phyloP scores from a whole-genome alignment of 2,113 vertebrate species.

The Chaenogobius annularis region DNA sequence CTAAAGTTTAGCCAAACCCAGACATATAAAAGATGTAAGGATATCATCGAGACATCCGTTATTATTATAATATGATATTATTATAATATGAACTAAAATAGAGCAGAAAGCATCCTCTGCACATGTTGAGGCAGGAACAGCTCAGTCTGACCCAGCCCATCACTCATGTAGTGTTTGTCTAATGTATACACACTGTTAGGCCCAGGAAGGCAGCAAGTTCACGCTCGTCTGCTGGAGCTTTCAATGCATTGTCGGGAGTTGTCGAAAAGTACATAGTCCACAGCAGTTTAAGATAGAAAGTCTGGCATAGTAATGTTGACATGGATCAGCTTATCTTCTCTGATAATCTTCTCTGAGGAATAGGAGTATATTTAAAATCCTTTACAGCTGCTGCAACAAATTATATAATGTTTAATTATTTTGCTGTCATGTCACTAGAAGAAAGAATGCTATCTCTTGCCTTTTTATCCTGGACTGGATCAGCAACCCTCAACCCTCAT shows the following conservation, averaged over 20 bases:
- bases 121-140: slow-evolving; percentile 30
- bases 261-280: not conserved
- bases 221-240: not conserved
- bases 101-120: slow-evolving; percentile 49
- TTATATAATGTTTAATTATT: not conserved
- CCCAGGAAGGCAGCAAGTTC: not conserved
- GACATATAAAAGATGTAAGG: slow-evolving; percentile 1
- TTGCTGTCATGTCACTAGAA: too few relatives aligned
- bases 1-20: slow-evolving; percentile 1
- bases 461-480: too few relatives aligned
- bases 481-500: not conserved
- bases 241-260: slow-evolving; percentile 10
- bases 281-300: not conserved
- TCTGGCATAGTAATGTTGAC: not conserved
- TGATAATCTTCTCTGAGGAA: not conserved
- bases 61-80: too few relatives aligned
- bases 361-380: not conserved
- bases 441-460: not conserved
- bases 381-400: not conserved
- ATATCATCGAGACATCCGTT: slow-evolving; percentile 15
- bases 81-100: slow-evolving; percentile 43
- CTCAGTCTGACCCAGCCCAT: slow-evolving; percentile 38
- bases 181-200: slow-evolving; percentile 15
- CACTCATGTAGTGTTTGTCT: slow-evolving; percentile 22
- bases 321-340: not conserved